These are phyloP conservation scores for Lophochroa leadbeateri DNA, from an alignment of 2,113 vertebrate species.

Conservation along the genomic window DNA sequence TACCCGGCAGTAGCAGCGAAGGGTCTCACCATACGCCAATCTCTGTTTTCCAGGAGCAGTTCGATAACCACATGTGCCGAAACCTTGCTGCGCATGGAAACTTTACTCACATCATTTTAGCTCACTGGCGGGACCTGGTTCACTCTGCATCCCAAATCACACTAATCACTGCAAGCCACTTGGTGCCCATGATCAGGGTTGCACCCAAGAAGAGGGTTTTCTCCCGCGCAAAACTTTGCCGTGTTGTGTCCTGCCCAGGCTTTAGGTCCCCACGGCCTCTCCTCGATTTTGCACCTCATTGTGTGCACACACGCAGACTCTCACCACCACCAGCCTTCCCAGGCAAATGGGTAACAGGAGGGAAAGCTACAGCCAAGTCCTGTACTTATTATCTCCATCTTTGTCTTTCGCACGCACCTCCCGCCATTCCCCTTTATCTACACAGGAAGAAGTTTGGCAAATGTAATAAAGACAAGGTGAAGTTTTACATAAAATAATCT, in stretches of 20 bases:
- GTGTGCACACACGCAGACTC: rapidly evolving
- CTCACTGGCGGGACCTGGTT: background rate
- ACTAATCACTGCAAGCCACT: rapidly evolving
- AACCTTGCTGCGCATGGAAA: too few relatives aligned
- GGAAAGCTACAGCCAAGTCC: background rate
- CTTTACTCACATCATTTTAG: too few relatives aligned
- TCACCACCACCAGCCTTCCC: background rate
- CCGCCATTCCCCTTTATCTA: background rate
- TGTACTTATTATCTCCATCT: slow-evolving; percentile 3
- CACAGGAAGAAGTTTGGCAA: slow-evolving; percentile 52
- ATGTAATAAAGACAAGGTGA: slow-evolving; percentile 56
- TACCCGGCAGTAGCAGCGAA: too few relatives aligned
- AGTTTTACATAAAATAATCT: slow-evolving; percentile 63
- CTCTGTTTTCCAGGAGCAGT: too few relatives aligned
- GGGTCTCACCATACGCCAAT: too few relatives aligned
- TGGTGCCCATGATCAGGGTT: too few relatives aligned
- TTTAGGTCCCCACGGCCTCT: background rate
- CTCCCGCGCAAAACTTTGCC: background rate
- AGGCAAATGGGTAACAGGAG: background rate
- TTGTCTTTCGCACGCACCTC: background rate
- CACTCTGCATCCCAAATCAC: background rate
- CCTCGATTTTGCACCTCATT: background rate
- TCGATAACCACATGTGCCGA: too few relatives aligned
- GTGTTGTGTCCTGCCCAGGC: background rate
- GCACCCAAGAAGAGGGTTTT: background rate